phyloP scores from a whole-genome alignment of 2,888 invertebrate species.

The Phortica okadai region DNA sequence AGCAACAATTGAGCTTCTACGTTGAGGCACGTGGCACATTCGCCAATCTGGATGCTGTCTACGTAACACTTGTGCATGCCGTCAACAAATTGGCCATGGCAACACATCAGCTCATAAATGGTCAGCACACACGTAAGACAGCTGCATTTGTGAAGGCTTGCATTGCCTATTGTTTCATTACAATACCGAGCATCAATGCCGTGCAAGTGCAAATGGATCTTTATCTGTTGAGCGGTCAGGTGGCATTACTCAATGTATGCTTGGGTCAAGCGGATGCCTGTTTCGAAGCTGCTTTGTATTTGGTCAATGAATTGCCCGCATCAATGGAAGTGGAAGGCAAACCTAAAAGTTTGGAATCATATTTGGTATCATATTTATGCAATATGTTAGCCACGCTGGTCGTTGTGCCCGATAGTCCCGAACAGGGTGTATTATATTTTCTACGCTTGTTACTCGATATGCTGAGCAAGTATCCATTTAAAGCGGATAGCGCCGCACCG shows the following conservation, averaged over 20 bases:
- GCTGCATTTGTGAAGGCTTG: slow-evolving; percentile 94
- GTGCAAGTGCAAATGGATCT: slow-evolving; percentile 88
- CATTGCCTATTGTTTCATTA: slow-evolving; percentile 96
- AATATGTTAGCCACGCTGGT: slow-evolving; percentile 90
- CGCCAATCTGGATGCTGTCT: slow-evolving; percentile 92
- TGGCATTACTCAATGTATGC: slow-evolving; percentile 92
- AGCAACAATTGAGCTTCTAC: slow-evolving; percentile 94
- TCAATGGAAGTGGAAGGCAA: slow-evolving; percentile 85
- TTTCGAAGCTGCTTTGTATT: slow-evolving; percentile 90
- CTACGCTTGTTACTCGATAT: slow-evolving; percentile 88
- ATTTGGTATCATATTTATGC: slow-evolving; percentile 83
- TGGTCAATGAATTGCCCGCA: slow-evolving; percentile 87
- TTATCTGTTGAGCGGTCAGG: slow-evolving; percentile 91
- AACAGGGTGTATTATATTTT: slow-evolving; percentile 89
- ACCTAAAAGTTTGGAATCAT: slow-evolving; percentile 84
- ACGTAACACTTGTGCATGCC: slow-evolving; percentile 90
- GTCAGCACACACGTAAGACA: slow-evolving; percentile 87
- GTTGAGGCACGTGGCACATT: slow-evolving; percentile 94
- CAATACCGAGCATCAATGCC: slow-evolving; percentile 94
- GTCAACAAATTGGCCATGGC: slow-evolving; percentile 88
- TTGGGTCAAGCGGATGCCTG: slow-evolving; percentile 97
- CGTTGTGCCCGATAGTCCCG: slow-evolving; percentile 92
- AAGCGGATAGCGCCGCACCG: slow-evolving; percentile 81
- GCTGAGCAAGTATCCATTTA: slow-evolving; percentile 85
- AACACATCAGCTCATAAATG: slow-evolving; percentile 81